These are phyloP conservation scores for Scaptomyza hsui DNA, from an alignment of 1,140 invertebrate species.

Conservation along the genomic window DNA sequence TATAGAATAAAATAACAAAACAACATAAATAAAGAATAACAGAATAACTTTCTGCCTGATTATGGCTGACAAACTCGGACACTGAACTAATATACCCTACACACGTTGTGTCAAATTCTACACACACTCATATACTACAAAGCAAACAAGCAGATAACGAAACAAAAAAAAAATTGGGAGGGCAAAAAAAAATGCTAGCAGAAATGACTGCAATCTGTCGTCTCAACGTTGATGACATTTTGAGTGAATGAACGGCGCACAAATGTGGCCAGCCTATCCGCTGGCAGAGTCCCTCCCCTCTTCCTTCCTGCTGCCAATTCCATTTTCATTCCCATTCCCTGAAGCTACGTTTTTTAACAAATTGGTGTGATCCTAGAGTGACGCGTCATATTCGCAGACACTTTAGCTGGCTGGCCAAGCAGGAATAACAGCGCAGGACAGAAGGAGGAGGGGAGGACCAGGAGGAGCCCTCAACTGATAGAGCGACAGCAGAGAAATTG, in stretches of 20 bases:
- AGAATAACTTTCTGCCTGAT: too few relatives aligned
- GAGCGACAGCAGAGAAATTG: constrained; percentile 79
- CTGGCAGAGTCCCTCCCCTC: background rate
- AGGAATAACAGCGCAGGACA: constrained; percentile 16
- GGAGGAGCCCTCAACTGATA: constrained; percentile 51
- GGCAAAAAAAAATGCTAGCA: constrained; percentile 52
- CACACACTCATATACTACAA: constrained; percentile 44
- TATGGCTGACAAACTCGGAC: background rate
- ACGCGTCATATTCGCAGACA: constrained; percentile 80
- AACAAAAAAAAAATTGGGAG: constrained; percentile 30
- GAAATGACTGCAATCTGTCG: constrained; percentile 81
- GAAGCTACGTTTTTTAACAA: constrained; percentile 69
- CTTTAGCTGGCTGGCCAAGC: constrained; percentile 68
- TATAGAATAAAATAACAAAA: too few relatives aligned
- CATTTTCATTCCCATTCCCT: background rate
- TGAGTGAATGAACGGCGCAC: constrained; percentile 76
- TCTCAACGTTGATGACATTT: constrained; percentile 81
- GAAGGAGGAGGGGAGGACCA: constrained; percentile 8
- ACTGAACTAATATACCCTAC: constrained; percentile 36
- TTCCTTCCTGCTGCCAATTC: background rate
- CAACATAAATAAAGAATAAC: too few relatives aligned
- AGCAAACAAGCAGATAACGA: constrained; percentile 57
- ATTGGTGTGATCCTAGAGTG: constrained; percentile 80
- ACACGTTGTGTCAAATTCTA: constrained; percentile 23
- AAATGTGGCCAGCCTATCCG: constrained; percentile 65